A percentile compares a stretch with the other conserved stretches of the same genome.
These are phyloP conservation scores for Oscheius sp. DNA, from an alignment of 2,888 invertebrate genomes.

Conservation along the genomic window DNA sequence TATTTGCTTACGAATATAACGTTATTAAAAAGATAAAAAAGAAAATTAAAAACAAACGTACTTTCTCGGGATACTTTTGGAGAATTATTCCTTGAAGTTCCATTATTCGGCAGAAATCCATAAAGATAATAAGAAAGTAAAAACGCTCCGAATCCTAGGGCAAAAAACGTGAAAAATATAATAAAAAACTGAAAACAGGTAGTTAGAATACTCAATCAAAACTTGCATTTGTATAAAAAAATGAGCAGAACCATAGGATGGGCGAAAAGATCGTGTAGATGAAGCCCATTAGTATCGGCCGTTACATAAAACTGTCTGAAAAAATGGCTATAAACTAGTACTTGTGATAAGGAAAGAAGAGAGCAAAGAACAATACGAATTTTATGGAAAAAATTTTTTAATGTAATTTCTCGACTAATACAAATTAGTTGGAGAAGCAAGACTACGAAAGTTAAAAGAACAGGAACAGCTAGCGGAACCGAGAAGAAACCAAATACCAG, in stretches of 20 bases:
- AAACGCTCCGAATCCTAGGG: conserved; percentile 44
- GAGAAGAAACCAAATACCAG: too few relatives aligned
- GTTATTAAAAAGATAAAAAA: background rate
- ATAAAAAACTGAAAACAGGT: conserved; percentile 39
- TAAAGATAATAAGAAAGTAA: conserved; percentile 54
- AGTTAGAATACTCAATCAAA: background rate
- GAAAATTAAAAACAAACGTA: background rate
- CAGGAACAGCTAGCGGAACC: too few relatives aligned
- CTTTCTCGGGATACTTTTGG: conserved; percentile 22
- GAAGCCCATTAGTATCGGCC: conserved; percentile 35
- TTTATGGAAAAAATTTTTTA: too few relatives aligned
- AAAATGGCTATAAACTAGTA: too few relatives aligned
- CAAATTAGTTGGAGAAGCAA: too few relatives aligned
- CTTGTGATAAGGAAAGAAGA: too few relatives aligned
- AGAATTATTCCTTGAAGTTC: background rate
- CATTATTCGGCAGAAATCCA: conserved; percentile 31
- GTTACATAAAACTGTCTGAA: background rate
- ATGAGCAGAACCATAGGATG: conserved; percentile 40
- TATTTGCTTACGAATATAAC: background rate
- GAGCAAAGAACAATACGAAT: too few relatives aligned
- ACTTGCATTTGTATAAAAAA: conserved; percentile 50
- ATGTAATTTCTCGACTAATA: too few relatives aligned
- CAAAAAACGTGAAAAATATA: conserved; percentile 38
- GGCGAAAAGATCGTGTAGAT: conserved; percentile 46
- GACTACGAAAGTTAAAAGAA: too few relatives aligned